These are phyloP conservation scores for Aplysina aerophoba DNA, from an alignment of 37 sponge, comb jelly and placozoan species.

Conservation along the genomic window DNA sequence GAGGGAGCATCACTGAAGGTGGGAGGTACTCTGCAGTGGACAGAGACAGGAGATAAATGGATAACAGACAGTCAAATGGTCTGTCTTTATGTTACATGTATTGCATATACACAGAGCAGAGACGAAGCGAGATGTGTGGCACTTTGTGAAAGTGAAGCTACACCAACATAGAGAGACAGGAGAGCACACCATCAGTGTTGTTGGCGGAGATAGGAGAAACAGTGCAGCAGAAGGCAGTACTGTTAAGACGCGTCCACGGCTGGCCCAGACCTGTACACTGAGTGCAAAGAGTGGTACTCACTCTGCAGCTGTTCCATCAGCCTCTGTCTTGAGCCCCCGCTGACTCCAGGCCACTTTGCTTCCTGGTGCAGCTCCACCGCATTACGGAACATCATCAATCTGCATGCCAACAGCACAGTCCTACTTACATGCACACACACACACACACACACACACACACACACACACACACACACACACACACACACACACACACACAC, in stretches of 20 bases:
- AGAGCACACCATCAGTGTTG: too few species aligned
- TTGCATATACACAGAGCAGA: too few species aligned
- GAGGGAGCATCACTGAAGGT: conserved; percentile 93
- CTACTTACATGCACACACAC: neutral
- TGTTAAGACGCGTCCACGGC: too few species aligned
- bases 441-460: conserved; percentile 5
- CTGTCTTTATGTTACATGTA: too few species aligned
- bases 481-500: conserved; percentile 8
- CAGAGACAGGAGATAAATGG: neutral
- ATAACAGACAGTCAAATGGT: neutral
- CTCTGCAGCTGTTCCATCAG: conserved; percentile 93
- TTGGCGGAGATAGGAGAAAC: too few species aligned
- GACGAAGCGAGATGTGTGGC: too few species aligned
- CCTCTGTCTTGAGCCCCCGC: conserved; percentile 76
- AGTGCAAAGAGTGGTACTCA: conserved; percentile 24
- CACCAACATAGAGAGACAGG: too few species aligned
- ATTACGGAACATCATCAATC: conserved; percentile 87
- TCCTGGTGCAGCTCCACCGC: conserved; percentile 69
- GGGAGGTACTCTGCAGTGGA: conserved; percentile 79
- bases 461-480: conserved; percentile 17
- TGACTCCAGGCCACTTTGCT: conserved; percentile 90
- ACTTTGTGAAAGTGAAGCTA: too few species aligned
- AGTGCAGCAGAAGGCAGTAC: too few species aligned
- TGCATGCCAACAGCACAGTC: conserved; percentile 6
- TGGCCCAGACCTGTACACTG: too few species aligned